A percentile compares a stretch with the other conserved stretches of the same genome.
These are phyloP conservation scores for Seira sanloemensis DNA, from an alignment of 2,888 invertebrate genomes.

Conservation along the genomic window DNA sequence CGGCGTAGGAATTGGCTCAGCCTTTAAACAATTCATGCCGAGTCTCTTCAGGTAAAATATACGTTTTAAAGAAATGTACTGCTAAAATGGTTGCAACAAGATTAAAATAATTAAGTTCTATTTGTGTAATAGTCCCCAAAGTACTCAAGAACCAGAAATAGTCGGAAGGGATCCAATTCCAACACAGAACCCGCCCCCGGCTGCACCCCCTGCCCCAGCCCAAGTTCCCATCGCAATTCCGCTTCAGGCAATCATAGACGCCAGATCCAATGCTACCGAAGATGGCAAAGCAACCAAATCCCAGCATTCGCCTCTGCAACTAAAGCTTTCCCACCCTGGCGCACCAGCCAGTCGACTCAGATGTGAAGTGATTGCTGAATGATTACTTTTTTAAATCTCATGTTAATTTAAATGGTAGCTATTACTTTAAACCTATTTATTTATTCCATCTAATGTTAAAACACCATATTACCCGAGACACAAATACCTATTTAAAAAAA, in stretches of 20 bases:
- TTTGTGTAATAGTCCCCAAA: not conserved
- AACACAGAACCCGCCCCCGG: not conserved
- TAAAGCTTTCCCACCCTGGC: constrained; percentile 35
- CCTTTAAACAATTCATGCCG: constrained; percentile 46
- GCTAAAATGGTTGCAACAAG: too few species aligned
- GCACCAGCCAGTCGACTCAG: constrained; percentile 48
- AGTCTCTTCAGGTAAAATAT: constrained; percentile 39
- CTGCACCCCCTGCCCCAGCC: not conserved
- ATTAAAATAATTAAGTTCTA: too few species aligned
- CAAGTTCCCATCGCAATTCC: not conserved
- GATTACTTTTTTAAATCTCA: too few species aligned
- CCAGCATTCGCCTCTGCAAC: constrained; percentile 20
- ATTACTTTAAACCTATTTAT: too few species aligned
- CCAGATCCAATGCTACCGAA: constrained; percentile 32
- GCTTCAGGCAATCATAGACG: constrained; percentile 2
- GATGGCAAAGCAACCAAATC: constrained; percentile 1
- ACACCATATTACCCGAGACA: too few species aligned
- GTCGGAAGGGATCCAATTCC: constrained; percentile 33
- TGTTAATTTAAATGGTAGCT: too few species aligned
- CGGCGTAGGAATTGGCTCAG: constrained; percentile 27
- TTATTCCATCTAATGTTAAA: too few species aligned
- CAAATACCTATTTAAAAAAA: too few species aligned
- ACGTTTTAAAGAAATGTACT: not conserved
- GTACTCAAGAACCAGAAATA: constrained; percentile 29
- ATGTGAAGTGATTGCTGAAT: constrained; percentile 46